A percentile compares a stretch with the other conserved stretches of the same genome.
phyloP scores from a whole-genome alignment of 1,140 invertebrate genomes.

The Drosophila paulistorum region DNA sequence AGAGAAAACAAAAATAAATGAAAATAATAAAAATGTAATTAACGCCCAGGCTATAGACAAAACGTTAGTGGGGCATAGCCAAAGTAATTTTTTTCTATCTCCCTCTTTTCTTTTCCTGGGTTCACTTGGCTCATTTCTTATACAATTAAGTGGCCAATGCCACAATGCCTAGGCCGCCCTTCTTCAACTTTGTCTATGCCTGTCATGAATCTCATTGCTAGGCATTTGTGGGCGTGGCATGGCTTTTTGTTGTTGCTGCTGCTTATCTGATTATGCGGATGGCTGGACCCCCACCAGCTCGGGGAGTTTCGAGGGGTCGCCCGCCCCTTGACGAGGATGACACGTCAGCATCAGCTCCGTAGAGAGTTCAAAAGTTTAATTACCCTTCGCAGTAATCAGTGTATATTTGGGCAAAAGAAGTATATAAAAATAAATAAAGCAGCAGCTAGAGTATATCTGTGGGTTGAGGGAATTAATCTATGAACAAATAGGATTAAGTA shows the following conservation, averaged over 20 bases:
- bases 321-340: slow-evolving; percentile 48
- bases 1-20: slow-evolving; percentile 60
- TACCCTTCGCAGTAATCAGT: slow-evolving; percentile 72
- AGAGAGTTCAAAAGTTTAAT: slow-evolving; percentile 81
- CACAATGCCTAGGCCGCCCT: slow-evolving; percentile 49
- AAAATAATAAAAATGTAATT: slow-evolving; percentile 82
- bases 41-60: slow-evolving; percentile 69
- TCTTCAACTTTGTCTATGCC: slow-evolving; percentile 75
- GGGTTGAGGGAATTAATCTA: not conserved
- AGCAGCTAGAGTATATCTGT: slow-evolving; percentile 23
- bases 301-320: slow-evolving; percentile 20
- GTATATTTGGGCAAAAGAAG: slow-evolving; percentile 31
- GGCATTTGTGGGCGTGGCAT: slow-evolving; percentile 50
- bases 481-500: slow-evolving; percentile 1
- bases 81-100: slow-evolving; percentile 6
- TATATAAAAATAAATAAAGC: slow-evolving; percentile 41
- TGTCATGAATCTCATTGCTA: slow-evolving; percentile 69
- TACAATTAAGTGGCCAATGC: slow-evolving; percentile 75
- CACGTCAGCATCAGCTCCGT: slow-evolving; percentile 67
- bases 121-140: slow-evolving; percentile 70
- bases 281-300: slow-evolving; percentile 31
- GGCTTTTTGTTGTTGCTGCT: slow-evolving; percentile 47
- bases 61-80: slow-evolving; percentile 30
- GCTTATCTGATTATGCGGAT: slow-evolving; percentile 76
- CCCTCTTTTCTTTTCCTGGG: slow-evolving; percentile 21